Evolutionary conservation across 2,888 invertebrate species (phyloP).

Genomic region (Homarus gammarus): DNA sequence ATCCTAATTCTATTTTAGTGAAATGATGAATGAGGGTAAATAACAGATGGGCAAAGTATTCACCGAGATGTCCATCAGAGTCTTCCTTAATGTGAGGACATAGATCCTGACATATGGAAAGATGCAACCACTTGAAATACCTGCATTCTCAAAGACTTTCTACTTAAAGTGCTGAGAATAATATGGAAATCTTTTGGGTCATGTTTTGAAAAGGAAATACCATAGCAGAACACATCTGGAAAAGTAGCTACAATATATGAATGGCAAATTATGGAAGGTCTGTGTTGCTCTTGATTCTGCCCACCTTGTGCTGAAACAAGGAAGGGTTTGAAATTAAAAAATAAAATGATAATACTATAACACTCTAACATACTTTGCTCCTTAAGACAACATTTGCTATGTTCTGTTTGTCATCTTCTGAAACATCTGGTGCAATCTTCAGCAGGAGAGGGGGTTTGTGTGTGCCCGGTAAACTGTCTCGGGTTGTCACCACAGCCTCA

Average conservation of each 20-base stretch:
- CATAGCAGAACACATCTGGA: no score
- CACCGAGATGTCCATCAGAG: no score
- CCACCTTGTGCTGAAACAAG: neutral
- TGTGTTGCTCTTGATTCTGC: neutral
- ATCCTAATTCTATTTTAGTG: no score
- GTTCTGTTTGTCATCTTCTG: constrained; percentile 86
- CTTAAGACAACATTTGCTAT: constrained; percentile 85
- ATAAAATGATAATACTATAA: neutral
- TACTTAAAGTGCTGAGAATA: no score
- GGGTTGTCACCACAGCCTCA: constrained; percentile 83
- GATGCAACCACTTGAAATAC: no score
- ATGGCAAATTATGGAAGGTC: neutral
- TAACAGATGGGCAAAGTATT: no score
- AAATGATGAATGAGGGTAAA: no score
- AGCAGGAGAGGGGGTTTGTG: constrained; percentile 89
- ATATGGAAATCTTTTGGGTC: no score
- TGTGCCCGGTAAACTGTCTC: constrained; percentile 81
- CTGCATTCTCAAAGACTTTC: no score
- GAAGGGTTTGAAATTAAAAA: neutral
- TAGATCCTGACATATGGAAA: no score
- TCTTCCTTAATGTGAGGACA: no score
- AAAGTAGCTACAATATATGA: neutral
- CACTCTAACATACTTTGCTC: constrained; percentile 77
- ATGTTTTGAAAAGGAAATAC: no score
- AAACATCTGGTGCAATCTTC: constrained; percentile 96